Conservation (phyloP, 2,113 vertebrate genomes). For the Probosciger aterrimus region DNA sequence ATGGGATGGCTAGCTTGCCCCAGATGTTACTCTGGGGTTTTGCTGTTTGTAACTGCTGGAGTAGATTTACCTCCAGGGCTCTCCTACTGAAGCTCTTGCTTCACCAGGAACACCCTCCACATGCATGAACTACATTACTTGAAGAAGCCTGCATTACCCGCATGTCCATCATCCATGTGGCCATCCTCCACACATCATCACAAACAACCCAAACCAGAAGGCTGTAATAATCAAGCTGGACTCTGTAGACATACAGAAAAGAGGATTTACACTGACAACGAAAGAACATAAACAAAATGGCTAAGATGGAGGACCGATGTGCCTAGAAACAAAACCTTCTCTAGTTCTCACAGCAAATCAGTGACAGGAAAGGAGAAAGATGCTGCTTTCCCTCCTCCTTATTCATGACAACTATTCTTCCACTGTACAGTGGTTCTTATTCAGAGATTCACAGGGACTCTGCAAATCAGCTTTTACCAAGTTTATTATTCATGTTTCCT, state of each 20-base stretch:
- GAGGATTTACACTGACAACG: not conserved
- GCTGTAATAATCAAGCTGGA: not conserved
- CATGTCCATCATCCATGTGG: fast-evolving
- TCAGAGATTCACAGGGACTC: not conserved
- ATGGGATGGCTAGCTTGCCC: no score
- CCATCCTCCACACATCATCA: not conserved
- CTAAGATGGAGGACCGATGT: not conserved
- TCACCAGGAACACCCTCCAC: not conserved
- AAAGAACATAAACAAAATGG: not conserved
- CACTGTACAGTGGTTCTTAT: fast-evolving
- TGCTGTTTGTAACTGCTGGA: not conserved
- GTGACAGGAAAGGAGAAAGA: not conserved
- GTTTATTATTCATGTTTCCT: not conserved
- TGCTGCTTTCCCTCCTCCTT: not conserved
- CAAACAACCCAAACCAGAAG: not conserved
- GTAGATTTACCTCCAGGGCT: not conserved
- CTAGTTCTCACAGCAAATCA: not conserved
- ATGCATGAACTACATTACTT: not conserved
- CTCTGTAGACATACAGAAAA: fast-evolving
- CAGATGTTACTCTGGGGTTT: not conserved
- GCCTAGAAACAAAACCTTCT: not conserved
- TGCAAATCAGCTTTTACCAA: not conserved
- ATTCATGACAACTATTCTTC: not conserved
- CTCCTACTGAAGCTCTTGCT: not conserved
- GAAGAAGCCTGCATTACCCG: not conserved